Percentiles rank a stretch among this genome's conserved stretches.
phyloP scores from a whole-genome alignment of 2,113 vertebrate species.

The Oophaga pumilio region DNA sequence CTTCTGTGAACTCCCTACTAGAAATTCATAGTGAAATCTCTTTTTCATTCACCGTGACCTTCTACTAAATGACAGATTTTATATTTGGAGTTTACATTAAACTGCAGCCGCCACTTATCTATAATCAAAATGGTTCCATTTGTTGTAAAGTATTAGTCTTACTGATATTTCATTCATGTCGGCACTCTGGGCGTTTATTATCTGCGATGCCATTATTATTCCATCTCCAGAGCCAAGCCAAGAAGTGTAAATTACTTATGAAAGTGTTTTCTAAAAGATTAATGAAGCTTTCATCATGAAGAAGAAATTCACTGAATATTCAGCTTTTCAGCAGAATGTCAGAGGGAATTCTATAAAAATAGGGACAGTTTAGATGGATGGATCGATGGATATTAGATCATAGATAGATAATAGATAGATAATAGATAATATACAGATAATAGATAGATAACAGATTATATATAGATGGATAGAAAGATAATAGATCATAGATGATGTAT shows the following conservation, averaged over 20 bases:
- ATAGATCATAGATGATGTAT: no score
- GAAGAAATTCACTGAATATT: neutral
- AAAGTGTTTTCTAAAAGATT: conserved; percentile 9
- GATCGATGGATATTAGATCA: neutral
- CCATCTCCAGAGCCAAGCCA: neutral
- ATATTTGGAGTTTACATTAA: conserved; percentile 28
- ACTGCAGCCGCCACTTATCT: neutral
- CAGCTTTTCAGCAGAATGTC: neutral
- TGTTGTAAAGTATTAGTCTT: conserved; percentile 22
- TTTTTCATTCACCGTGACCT: conserved; percentile 31
- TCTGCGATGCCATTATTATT: neutral
- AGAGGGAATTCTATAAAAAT: neutral
- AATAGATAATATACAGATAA: neutral
- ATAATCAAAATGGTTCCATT: conserved; percentile 37
- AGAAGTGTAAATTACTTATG: neutral
- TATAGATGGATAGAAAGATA: neutral
- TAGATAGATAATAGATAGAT: neutral
- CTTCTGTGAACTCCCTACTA: neutral
- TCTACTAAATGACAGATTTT: conserved; percentile 11
- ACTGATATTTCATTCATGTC: neutral
- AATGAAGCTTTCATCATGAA: neutral
- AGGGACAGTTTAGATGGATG: no score
- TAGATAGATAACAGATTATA: neutral
- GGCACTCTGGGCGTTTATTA: neutral
- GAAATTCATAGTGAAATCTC: conserved; percentile 39